Percentiles rank a stretch among this genome's conserved stretches.
These are phyloP conservation scores for Pionites leucogaster DNA, from an alignment of 2,113 vertebrate genomes.

Conservation along the genomic window DNA sequence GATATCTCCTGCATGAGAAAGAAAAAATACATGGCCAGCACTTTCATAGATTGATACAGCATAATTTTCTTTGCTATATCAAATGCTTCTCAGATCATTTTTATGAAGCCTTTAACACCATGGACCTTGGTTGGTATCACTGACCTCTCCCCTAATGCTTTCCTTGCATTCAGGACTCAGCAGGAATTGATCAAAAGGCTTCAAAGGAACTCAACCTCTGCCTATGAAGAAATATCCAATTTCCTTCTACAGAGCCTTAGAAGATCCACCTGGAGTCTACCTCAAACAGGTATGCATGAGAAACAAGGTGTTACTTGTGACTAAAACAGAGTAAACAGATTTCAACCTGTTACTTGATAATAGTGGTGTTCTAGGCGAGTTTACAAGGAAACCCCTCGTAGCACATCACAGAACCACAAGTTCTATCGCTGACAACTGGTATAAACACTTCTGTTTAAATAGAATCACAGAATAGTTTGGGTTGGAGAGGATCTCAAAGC, in stretches of 20 bases:
- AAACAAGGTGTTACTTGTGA: neutral
- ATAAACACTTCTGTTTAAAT: neutral
- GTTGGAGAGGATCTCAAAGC: neutral
- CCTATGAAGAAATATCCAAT: neutral
- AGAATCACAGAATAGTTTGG: neutral
- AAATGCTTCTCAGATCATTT: neutral
- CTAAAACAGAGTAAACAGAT: neutral
- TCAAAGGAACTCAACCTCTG: neutral
- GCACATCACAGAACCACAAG: neutral
- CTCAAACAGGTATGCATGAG: neutral
- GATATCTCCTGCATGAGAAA: neutral
- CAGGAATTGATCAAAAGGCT: neutral
- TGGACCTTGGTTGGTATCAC: neutral
- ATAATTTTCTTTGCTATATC: neutral
- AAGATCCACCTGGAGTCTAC: neutral
- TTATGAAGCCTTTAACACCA: neutral
- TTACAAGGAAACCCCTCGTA: neutral
- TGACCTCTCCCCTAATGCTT: neutral
- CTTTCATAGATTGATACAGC: neutral
- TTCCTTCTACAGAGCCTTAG: neutral
- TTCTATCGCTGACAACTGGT: no score
- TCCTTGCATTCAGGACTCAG: neutral
- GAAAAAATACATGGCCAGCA: neutral
- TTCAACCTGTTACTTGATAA: neutral
- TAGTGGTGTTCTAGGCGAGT: neutral